phyloP scores from a whole-genome alignment of 2,113 vertebrate genomes.

The Rhadina sibilatrix region DNA sequence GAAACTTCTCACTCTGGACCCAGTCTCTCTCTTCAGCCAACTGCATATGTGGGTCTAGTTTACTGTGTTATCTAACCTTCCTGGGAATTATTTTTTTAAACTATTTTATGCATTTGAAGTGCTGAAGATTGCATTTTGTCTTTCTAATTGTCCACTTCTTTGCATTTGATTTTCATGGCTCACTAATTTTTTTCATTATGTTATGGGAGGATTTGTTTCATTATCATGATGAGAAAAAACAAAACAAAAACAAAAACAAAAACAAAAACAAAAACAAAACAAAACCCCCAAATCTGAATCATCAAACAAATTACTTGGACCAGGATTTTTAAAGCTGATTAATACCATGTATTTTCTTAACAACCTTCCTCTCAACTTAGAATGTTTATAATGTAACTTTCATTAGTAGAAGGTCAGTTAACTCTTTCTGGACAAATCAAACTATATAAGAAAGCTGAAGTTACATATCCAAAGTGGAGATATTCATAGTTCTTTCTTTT shows the following conservation, averaged over 20 bases:
- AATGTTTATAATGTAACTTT: not conserved
- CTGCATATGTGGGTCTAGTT: not conserved
- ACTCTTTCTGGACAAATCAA: not conserved
- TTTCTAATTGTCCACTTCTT: not conserved
- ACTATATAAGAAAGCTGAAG: not conserved
- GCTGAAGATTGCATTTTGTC: not conserved
- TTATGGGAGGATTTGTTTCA: not conserved
- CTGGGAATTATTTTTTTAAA: not conserved
- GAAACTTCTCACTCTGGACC: not conserved
- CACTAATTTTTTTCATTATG: not conserved
- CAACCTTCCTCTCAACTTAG: not conserved
- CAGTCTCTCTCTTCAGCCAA: not conserved
- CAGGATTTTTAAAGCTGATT: not conserved
- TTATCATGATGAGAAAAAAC: not conserved
- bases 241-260: not conserved
- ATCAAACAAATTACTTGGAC: not conserved
- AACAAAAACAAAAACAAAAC: not conserved
- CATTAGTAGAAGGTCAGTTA: not conserved
- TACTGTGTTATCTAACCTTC: not conserved
- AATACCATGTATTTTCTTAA: not conserved
- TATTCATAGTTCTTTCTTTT: not conserved
- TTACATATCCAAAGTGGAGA: not conserved
- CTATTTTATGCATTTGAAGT: not conserved
- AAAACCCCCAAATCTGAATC: not conserved
- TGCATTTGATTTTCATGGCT: not conserved